A percentile compares a stretch with the other conserved stretches of the same genome.
Conservation (phyloP, 1,140 invertebrate genomes). For the Bombus pyrosoma region DNA sequence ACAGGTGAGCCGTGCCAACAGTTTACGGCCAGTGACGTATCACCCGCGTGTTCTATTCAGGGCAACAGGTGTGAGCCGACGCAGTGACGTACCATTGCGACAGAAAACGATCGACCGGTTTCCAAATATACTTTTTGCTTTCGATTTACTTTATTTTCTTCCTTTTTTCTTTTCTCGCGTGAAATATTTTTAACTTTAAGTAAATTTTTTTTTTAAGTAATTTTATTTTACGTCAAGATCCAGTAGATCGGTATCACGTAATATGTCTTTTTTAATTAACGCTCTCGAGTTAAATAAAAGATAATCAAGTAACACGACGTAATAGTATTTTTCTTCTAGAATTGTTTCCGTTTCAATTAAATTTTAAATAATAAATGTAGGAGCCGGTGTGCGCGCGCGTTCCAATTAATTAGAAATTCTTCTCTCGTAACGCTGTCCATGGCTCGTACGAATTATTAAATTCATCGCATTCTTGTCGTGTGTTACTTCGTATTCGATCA, state of each 20-base stretch:
- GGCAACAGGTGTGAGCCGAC: conserved; percentile 66
- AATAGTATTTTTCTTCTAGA: too few species aligned
- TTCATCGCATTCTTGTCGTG: background rate
- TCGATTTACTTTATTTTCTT: background rate
- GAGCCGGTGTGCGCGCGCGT: too few species aligned
- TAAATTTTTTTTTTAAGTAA: too few species aligned
- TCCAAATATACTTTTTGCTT: background rate
- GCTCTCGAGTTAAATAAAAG: too few species aligned
- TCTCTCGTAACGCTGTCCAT: background rate
- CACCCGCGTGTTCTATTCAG: conserved; percentile 58
- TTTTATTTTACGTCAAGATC: too few species aligned
- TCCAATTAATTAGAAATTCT: background rate
- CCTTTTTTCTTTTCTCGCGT: background rate
- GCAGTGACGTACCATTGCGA: conserved; percentile 43
- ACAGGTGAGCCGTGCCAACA: conserved; percentile 76
- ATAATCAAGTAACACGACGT: too few species aligned
- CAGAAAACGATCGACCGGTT: background rate
- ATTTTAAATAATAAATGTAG: background rate
- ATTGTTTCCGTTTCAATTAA: too few species aligned
- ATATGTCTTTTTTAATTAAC: too few species aligned
- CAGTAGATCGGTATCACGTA: too few species aligned
- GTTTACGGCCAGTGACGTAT: conserved; percentile 71
- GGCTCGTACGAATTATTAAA: background rate
- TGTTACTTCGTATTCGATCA: background rate
- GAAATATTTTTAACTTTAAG: too few species aligned